These are phyloP conservation scores for Tribolium castaneum DNA, from an alignment of 1,140 invertebrate species.

Conservation along the genomic window DNA sequence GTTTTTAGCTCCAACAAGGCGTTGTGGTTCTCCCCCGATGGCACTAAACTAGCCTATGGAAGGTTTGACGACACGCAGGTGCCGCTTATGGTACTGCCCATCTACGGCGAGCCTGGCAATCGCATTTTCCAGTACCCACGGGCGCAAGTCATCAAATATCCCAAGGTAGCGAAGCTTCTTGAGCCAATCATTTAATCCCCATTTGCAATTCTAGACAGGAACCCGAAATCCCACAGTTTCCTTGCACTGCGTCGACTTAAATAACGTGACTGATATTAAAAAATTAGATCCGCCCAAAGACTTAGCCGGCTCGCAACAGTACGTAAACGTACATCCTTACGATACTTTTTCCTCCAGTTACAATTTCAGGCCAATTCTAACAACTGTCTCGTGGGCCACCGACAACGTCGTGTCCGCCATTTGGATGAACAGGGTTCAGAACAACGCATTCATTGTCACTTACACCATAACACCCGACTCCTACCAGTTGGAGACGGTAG, in stretches of 20 bases:
- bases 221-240: conserved; percentile 80
- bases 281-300: conserved; percentile 44
- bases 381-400: conserved; percentile 82
- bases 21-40: conserved; percentile 89
- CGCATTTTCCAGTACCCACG: conserved; percentile 76
- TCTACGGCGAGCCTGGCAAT: conserved; percentile 76
- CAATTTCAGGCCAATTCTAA: conserved; percentile 70
- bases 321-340: conserved; percentile 39
- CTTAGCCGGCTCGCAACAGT: conserved; percentile 40
- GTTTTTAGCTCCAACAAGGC: conserved; percentile 87
- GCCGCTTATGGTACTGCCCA: conserved; percentile 72
- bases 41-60: conserved; percentile 83
- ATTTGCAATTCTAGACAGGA: conserved; percentile 14
- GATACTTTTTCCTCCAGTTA: background rate
- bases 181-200: too few species aligned
- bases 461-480: conserved; percentile 45
- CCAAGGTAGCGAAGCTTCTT: too few species aligned
- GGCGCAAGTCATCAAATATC: conserved; percentile 81
- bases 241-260: conserved; percentile 74
- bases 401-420: conserved; percentile 76
- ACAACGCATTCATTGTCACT: conserved; percentile 63
- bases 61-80: conserved; percentile 84
- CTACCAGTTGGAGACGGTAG: background rate
- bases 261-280: conserved; percentile 55
- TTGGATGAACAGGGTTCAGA: conserved; percentile 91